phyloP scores from a whole-genome alignment of 2,797 vertebrate genomes.

The Sebastes vulpes region DNA sequence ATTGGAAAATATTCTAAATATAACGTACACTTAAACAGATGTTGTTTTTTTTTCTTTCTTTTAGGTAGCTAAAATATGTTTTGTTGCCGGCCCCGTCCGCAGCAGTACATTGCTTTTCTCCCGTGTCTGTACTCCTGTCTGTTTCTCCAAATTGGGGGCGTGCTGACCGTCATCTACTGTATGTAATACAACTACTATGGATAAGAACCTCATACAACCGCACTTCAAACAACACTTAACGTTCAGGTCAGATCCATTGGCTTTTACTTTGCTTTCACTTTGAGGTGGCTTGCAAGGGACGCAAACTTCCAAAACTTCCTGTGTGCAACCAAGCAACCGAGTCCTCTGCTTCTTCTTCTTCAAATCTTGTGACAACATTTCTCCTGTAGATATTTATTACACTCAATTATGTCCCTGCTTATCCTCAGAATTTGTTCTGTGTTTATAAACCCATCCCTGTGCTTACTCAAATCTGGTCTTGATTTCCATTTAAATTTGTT shows the following conservation, averaged over 20 bases:
- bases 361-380: not conserved
- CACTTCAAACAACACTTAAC: no score
- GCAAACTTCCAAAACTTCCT: not conserved
- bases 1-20: no score
- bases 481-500: conserved; percentile 27
- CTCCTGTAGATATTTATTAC: not conserved
- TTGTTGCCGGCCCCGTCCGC: no score
- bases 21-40: no score
- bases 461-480: conserved; percentile 2
- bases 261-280: not conserved
- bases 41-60: no score
- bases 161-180: no score
- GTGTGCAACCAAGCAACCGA: not conserved
- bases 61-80: no score
- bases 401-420: not conserved
- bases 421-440: not conserved
- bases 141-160: no score
- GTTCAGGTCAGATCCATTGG: not conserved
- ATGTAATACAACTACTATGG: no score
- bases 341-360: not conserved
- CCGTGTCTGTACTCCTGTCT: no score
- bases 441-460: not conserved
- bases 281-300: not conserved
- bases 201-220: no score
- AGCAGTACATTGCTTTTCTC: no score